A percentile compares a stretch with the other conserved stretches of the same genome.
phyloP scores from a whole-genome alignment of 2,113 vertebrate genomes.

The Otus sunia region DNA sequence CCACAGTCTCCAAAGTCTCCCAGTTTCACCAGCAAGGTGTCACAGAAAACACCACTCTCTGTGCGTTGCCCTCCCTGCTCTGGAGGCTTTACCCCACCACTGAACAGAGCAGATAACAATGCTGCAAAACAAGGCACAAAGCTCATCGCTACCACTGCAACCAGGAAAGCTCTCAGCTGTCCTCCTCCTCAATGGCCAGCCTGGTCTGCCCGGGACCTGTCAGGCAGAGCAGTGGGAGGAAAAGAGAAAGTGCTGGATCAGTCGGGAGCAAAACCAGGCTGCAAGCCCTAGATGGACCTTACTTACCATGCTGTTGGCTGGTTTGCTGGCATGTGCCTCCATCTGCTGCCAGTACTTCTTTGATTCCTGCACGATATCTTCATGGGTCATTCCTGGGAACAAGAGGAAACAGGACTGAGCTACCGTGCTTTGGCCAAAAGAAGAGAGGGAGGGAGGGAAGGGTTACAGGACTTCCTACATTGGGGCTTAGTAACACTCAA shows the following conservation, averaged over 20 bases:
- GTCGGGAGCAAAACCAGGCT: neutral
- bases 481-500: neutral
- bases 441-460: neutral
- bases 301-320: constrained; percentile 80
- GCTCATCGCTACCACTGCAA: neutral
- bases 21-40: neutral
- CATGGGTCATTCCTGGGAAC: constrained; percentile 82
- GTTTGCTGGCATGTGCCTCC: constrained; percentile 77
- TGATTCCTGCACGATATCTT: constrained; percentile 90
- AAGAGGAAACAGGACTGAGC: neutral
- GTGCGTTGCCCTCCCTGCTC: neutral
- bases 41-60: neutral
- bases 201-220: neutral
- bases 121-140: neutral
- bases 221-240: neutral
- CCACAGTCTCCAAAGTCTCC: neutral
- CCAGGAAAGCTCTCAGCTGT: neutral
- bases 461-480: neutral
- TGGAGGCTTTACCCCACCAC: neutral
- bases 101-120: neutral
- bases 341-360: constrained; percentile 82
- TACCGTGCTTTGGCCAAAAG: neutral
- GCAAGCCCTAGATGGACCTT: neutral
- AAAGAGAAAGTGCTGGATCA: neutral
- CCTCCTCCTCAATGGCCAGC: neutral